Evolutionary conservation across 2,113 vertebrate species (phyloP), one percentile per base, ranked within the genome.

Genomic region (Astatotilapia flaviijosephi): DNA sequence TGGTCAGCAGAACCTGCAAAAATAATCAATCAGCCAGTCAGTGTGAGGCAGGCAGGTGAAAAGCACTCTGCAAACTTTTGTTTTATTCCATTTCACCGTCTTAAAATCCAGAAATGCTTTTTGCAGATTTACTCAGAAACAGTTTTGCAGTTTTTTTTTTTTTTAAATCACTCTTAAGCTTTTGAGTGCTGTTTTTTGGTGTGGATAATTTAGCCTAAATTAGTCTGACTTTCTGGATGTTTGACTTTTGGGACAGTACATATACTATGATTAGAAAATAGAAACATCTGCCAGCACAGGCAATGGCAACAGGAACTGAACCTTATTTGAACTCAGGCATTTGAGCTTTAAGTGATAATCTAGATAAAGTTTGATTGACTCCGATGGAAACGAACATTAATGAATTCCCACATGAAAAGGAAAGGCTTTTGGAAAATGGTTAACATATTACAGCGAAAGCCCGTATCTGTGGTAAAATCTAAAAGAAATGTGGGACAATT

Each of bases 1-100:
- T 86, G 73, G 83, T 91, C 92, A 79, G 90, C 55, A 2, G 87
- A 65, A 23, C 82, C 95, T 96, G 92, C 55, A 85, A 82, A 90
- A 82, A 94, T 81, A 93, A 90, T 79, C 40, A 90, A 86, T 89
- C 84, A 83, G 12, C 54, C 47, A 89, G 56, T 91, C 35, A 89
- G 79, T 82, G 86, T 83, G 79, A 91, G 62, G 75, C 21, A 75
- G 60, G 35, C 81, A 94, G 60, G 40, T 87, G 62, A 84, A 88
- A 23, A 82, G 42, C 35, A 35, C 19, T 42, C 33, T 54, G 40
- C n/a, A 6, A 17, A 54, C n/a, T 23, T 3, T 73, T 10, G 9
- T 82, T 53, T 84, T 60, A 7, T 58, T 65, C 54, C 13, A 84
- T 26, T 33, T 19, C 45, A 62, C 6, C 17, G 31, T 80, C 54